Evolutionary conservation across 2,888 invertebrate genomes (phyloP).

Genomic region (Cryptophagus acutangulus): DNA sequence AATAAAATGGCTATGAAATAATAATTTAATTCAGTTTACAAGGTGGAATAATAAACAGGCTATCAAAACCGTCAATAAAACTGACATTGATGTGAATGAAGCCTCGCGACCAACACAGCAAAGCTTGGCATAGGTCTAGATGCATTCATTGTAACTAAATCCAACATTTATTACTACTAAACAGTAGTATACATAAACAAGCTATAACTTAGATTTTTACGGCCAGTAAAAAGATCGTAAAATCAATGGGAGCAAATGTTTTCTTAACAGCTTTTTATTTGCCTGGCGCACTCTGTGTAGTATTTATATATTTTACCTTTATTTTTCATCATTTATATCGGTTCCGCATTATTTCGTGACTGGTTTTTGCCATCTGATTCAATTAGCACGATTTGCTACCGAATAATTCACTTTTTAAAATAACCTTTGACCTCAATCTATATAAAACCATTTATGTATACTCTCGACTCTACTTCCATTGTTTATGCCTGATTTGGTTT

Average conservation of each 20-base stretch:
- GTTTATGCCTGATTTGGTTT: too few relatives aligned
- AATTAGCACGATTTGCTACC: conserved; percentile 40
- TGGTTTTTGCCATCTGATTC: conserved; percentile 37
- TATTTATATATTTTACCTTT: neutral
- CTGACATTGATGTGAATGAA: conserved; percentile 43
- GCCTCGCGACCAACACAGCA: conserved; percentile 35
- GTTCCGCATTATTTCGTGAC: conserved; percentile 40
- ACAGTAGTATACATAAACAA: conserved; percentile 50
- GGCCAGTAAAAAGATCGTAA: conserved; percentile 48
- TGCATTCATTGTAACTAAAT: conserved; percentile 28
- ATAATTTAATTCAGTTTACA: conserved; percentile 42
- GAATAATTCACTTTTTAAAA: conserved; percentile 23
- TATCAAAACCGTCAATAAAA: conserved; percentile 47
- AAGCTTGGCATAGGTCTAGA: conserved; percentile 45
- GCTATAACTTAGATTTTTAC: conserved; percentile 50
- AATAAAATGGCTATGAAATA: conserved; percentile 38
- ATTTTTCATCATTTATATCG: conserved; percentile 22
- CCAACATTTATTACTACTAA: conserved; percentile 48
- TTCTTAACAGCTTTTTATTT: conserved; percentile 28
- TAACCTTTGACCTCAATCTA: conserved; percentile 20
- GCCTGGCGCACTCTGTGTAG: neutral
- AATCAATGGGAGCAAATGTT: conserved; percentile 46
- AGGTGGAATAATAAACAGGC: conserved; percentile 47
- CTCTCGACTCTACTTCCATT: too few relatives aligned
- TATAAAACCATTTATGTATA: conserved; percentile 11